A percentile compares a stretch with the other conserved stretches of the same genome.
phyloP scores from a whole-genome alignment of 2,888 invertebrate species.

The Rhodophaea formosa region DNA sequence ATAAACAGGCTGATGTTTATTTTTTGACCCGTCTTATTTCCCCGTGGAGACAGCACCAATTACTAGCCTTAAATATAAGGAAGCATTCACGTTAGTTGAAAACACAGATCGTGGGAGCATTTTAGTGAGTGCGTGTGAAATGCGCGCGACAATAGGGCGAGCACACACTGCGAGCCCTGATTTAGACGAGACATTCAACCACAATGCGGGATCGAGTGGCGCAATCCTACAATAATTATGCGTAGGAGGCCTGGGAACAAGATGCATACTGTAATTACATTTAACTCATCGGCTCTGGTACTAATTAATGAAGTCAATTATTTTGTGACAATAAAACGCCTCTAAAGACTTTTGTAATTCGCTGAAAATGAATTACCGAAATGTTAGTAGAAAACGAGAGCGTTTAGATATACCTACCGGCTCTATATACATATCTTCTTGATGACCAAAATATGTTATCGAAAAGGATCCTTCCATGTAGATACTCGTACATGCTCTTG shows the following conservation, averaged over 20 bases:
- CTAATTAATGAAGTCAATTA: conserved; percentile 22
- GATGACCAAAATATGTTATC: too few species aligned
- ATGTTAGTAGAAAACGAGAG: too few species aligned
- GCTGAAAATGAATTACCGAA: too few species aligned
- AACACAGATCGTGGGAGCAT: conserved; percentile 62
- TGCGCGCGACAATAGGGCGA: conserved; percentile 59
- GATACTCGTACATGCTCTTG: too few species aligned
- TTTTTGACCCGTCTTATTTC: not conserved
- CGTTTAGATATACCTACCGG: too few species aligned
- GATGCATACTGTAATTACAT: conserved; percentile 26
- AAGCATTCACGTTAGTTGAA: conserved; percentile 39
- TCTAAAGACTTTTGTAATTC: too few species aligned
- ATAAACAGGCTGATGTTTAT: too few species aligned
- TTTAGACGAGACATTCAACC: conserved; percentile 73
- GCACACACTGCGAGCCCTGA: conserved; percentile 66
- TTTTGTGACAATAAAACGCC: not conserved
- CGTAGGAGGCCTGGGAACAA: conserved; percentile 73
- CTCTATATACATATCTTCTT: too few species aligned
- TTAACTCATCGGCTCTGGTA: conserved; percentile 11
- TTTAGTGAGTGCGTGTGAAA: conserved; percentile 76
- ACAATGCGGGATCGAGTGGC: conserved; percentile 66
- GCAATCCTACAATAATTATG: conserved; percentile 71
- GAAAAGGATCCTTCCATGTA: too few species aligned
- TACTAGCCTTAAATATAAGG: conserved; percentile 26
- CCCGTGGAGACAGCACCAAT: conserved; percentile 2